These are phyloP conservation scores for Theristicus caerulescens DNA, from an alignment of 2,113 vertebrate genomes.

Conservation along the genomic window DNA sequence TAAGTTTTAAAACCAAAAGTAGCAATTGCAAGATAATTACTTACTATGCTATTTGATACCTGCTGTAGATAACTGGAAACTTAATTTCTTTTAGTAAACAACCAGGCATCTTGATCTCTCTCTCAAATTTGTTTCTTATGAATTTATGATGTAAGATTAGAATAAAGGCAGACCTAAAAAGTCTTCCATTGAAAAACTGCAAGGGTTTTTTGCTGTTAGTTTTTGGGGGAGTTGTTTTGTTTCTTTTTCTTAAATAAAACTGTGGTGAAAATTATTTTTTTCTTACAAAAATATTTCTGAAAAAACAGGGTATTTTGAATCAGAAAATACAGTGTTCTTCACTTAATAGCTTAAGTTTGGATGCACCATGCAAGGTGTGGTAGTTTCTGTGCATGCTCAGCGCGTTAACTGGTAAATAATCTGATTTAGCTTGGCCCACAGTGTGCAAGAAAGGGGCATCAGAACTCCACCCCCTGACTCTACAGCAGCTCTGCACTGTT, in stretches of 20 bases:
- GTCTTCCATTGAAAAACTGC: background rate
- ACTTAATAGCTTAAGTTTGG: background rate
- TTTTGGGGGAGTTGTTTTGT: rapidly evolving
- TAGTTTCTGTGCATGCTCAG: too few species aligned
- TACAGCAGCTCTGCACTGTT: background rate
- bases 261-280: background rate
- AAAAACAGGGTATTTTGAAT: background rate
- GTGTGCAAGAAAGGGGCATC: background rate
- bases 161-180: background rate
- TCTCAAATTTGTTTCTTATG: background rate
- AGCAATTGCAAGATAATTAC: background rate
- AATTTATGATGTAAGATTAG: background rate
- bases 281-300: background rate
- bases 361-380: background rate
- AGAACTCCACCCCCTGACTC: background rate
- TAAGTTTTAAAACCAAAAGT: background rate
- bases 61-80: background rate
- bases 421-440: too few species aligned
- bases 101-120: background rate
- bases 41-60: background rate
- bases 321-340: background rate
- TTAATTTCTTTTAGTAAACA: background rate
- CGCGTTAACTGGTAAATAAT: background rate
- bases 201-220: background rate
- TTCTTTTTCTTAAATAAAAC: background rate